These are phyloP conservation scores for Emmelina monodactyla DNA, from an alignment of 2,888 invertebrate species.

Conservation along the genomic window DNA sequence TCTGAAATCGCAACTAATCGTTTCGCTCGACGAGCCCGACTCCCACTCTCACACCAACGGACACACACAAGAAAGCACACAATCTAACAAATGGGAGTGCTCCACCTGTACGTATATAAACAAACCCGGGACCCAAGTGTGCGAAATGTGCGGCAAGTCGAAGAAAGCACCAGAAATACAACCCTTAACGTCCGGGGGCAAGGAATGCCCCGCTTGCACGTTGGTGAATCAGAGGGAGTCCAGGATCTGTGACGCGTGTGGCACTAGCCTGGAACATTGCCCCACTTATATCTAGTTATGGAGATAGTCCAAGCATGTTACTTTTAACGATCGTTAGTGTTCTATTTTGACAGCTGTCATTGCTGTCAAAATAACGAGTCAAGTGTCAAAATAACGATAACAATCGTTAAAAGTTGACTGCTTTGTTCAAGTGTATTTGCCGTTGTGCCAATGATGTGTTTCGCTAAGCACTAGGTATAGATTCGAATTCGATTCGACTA, in stretches of 20 bases:
- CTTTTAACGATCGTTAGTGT: too few species aligned
- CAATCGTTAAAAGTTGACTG: too few species aligned
- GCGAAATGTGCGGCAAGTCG: slow-evolving; percentile 80
- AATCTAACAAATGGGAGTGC: slow-evolving; percentile 70
- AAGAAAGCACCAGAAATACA: slow-evolving; percentile 66
- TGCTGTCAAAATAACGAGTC: too few species aligned
- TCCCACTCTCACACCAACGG: slow-evolving; percentile 26
- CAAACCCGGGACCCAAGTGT: slow-evolving; percentile 57
- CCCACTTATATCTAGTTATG: slow-evolving; percentile 74
- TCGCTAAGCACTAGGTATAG: too few species aligned
- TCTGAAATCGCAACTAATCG: slow-evolving; percentile 48
- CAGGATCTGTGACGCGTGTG: slow-evolving; percentile 73
- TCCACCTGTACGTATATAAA: slow-evolving; percentile 77
- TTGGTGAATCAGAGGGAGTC: slow-evolving; percentile 75
- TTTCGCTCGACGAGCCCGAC: slow-evolving; percentile 50
- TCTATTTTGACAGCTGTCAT: too few species aligned
- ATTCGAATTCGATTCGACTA: too few species aligned
- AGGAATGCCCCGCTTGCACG: slow-evolving; percentile 79
- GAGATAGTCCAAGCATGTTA: too few species aligned
- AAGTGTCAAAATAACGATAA: too few species aligned
- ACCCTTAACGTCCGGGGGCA: slow-evolving; percentile 75
- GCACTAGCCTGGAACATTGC: slow-evolving; percentile 72
- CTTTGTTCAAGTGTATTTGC: too few species aligned
- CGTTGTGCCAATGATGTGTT: too few species aligned
- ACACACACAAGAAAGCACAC: slow-evolving; percentile 15